Evolutionary conservation across 1,140 invertebrate genomes (phyloP), one percentile per base, ranked within the genome.

Genomic region (Cyclina sinensis): DNA sequence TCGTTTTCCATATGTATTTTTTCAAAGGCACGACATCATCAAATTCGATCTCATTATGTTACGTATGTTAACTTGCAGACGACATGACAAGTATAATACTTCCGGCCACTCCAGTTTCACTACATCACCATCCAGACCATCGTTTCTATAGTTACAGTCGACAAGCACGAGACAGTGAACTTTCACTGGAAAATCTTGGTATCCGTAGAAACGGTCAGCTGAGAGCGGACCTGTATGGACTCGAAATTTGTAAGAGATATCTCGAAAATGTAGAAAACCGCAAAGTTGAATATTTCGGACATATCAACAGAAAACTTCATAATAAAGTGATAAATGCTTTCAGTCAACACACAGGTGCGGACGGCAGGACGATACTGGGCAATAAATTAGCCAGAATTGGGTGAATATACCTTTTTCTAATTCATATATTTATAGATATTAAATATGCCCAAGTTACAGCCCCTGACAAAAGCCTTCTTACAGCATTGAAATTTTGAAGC

Each of bases 351-450:
- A 39, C 16, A 39, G 32, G 57, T 1, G 1, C 24, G 11, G 57
- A 81, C 7, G 59, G 43, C 39, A 59, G 54, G 30, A 81, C 27
- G 0, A 30, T 65, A 9, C 54, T 81, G 0, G 79, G 79, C 18
- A 81, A 81, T 46, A 81, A 81, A 62, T 14, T 81, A 1, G n/a
- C 79, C 0, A 81, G 59, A 65, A 81, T 65, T 14, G 79, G 79
- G 79, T 81, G 65, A 46, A 51, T 81, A n/a, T 62, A n/a, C n/a
- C 24, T 21, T 62, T 62, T 24, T 54, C 51, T 54, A 12, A 54
- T 18, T 54, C 5, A 3, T 54, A 54, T 46, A n/a, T n/a, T n/a
- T n/a, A n/a, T n/a, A n/a, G n/a, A n/a, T n/a, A n/a, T n/a, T n/a
- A n/a, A n/a, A n/a, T n/a, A n/a, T n/a, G n/a, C n/a, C n/a, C n/a